These are phyloP conservation scores for Pheosia gnoma DNA, from an alignment of 2,888 invertebrate species.

Conservation along the genomic window DNA sequence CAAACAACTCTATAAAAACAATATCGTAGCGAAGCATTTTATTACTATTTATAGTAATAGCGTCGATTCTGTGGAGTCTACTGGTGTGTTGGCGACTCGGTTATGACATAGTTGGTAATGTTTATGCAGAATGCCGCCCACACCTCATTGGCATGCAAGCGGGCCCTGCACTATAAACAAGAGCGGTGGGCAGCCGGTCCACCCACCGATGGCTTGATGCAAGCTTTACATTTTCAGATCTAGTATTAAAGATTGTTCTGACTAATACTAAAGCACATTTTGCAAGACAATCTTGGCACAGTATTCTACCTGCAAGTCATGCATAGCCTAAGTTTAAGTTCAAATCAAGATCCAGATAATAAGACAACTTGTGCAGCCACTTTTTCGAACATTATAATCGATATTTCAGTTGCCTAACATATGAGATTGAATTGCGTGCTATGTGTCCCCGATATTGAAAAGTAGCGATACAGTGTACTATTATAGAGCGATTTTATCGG, in stretches of 20 bases:
- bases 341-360: neutral
- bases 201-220: constrained; percentile 54
- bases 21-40: constrained; percentile 17
- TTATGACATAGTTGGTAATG: constrained; percentile 55
- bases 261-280: neutral
- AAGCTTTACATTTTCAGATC: constrained; percentile 5
- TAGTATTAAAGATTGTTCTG: neutral
- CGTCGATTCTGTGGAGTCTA: constrained; percentile 20
- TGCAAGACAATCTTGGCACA: neutral
- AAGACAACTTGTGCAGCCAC: neutral
- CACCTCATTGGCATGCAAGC: constrained; percentile 72
- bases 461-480: neutral
- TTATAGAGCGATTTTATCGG: neutral
- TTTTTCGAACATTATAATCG: neutral
- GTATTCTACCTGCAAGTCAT: no score
- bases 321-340: no score
- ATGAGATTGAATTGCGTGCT: neutral
- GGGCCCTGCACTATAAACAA: constrained; percentile 62
- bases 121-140: constrained; percentile 70
- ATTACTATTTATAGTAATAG: constrained; percentile 25
- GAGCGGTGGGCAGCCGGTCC: constrained; percentile 59
- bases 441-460: constrained; percentile 9
- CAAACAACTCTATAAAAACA: constrained; percentile 12
- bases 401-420: neutral
- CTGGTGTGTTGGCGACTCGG: constrained; percentile 37